phyloP scores from a whole-genome alignment of 2,888 invertebrate species.

The Conops quadrifasciatus region DNA sequence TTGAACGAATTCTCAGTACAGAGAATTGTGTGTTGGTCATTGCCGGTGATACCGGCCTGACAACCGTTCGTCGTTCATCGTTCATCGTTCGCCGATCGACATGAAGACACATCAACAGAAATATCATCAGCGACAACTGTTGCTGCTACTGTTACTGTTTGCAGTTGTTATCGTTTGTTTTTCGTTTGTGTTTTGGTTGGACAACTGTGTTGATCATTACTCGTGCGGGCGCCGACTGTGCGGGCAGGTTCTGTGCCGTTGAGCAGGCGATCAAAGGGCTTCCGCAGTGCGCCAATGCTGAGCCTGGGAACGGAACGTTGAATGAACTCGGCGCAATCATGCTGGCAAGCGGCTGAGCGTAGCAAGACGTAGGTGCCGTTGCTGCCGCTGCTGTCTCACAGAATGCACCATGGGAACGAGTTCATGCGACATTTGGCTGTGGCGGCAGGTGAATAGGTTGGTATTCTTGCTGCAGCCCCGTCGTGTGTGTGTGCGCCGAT shows the following conservation, averaged over 20 bases:
- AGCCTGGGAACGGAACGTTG: constrained; percentile 19
- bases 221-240: not conserved
- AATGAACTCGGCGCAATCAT: constrained; percentile 13
- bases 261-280: constrained; percentile 7
- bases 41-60: not conserved
- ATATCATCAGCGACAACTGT: not conserved
- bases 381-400: not conserved
- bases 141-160: not conserved
- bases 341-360: not conserved
- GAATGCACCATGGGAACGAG: not conserved
- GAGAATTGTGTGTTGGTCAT: not conserved
- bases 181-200: not conserved
- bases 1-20: constrained; percentile 5
- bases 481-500: not conserved
- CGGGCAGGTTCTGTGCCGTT: not conserved
- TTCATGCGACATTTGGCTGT: constrained; percentile 3
- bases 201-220: not conserved
- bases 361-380: not conserved
- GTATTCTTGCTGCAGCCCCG: constrained; percentile 11
- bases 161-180: not conserved
- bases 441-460: constrained; percentile 24
- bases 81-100: not conserved
- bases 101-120: not conserved
- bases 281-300: not conserved
- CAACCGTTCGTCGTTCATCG: not conserved